Percentiles rank a stretch among this genome's conserved stretches.
Evolutionary conservation across 2,888 invertebrate genomes (phyloP).

Genomic region (Drosophila kokeensis): DNA sequence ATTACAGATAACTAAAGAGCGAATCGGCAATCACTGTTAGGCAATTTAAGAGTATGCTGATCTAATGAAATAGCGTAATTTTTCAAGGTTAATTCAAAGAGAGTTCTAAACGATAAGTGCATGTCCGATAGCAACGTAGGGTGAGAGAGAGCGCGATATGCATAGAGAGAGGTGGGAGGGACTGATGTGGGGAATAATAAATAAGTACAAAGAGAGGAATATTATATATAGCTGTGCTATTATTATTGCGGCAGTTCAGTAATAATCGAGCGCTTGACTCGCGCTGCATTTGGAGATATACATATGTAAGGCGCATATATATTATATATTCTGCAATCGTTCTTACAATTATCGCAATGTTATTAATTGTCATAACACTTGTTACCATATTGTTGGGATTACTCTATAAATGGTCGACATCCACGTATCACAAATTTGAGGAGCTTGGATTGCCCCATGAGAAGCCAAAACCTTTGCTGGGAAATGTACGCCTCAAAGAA

Average conservation of each 20-base stretch:
- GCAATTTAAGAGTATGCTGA: neutral
- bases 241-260: constrained; percentile 14
- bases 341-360: constrained; percentile 34
- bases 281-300: constrained; percentile 1
- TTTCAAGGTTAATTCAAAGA: no score
- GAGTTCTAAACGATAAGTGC: no score
- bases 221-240: neutral
- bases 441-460: constrained; percentile 47
- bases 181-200: neutral
- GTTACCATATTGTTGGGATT: constrained; percentile 25
- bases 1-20: neutral
- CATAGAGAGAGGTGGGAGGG: neutral
- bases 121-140: no score
- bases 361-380: constrained; percentile 27
- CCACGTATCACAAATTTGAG: constrained; percentile 47
- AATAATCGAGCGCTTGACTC: neutral
- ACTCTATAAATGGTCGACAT: constrained; percentile 66
- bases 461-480: constrained; percentile 51
- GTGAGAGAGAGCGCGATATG: neutral
- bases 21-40: neutral
- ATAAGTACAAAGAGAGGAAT: neutral
- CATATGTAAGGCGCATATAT: neutral
- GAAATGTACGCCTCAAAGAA: constrained; percentile 38
- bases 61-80: no score
- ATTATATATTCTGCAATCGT: neutral